phyloP scores from a whole-genome alignment of 2,797 vertebrate genomes.

The Pangasius mekongensis region DNA sequence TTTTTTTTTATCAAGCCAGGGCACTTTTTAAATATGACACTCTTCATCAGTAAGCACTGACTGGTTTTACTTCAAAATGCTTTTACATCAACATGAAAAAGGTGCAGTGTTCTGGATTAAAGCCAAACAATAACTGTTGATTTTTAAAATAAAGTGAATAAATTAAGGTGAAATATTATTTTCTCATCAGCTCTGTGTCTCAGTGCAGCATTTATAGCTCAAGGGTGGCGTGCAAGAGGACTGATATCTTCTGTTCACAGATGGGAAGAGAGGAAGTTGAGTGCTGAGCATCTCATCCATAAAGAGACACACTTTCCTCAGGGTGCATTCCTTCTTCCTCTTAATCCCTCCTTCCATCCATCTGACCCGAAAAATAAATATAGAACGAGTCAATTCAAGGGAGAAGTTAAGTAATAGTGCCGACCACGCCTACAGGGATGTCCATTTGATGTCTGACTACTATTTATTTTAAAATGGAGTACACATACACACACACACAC shows the following conservation, averaged over 20 bases:
- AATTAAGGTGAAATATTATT: slow-evolving; percentile 16
- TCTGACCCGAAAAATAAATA: slow-evolving; percentile 17
- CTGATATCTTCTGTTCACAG: slow-evolving; percentile 57
- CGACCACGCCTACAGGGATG: slow-evolving; percentile 3
- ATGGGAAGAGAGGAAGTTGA: slow-evolving; percentile 31
- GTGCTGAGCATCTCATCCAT: slow-evolving; percentile 47
- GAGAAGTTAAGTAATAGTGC: slow-evolving; percentile 9
- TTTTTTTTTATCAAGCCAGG: neutral
- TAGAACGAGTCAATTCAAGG: slow-evolving; percentile 19
- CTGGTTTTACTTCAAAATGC: neutral
- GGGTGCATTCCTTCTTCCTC: slow-evolving; percentile 40
- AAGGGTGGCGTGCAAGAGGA: slow-evolving; percentile 32
- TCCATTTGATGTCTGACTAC: slow-evolving; percentile 22
- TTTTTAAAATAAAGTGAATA: slow-evolving; percentile 3
- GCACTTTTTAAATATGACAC: neutral
- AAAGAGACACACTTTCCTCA: slow-evolving; percentile 39
- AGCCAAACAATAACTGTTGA: neutral
- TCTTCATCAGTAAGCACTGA: neutral
- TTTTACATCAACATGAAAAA: neutral
- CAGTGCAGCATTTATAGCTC: neutral
- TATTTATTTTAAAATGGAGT: slow-evolving; percentile 25
- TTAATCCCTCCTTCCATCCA: slow-evolving; percentile 35
- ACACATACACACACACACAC: neutral
- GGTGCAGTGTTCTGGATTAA: neutral
- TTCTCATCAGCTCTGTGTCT: slow-evolving; percentile 5